Percentiles rank a stretch among this genome's conserved stretches.
Conservation (phyloP, 2,113 vertebrate species). For the Tragelaphus buxtoni region DNA sequence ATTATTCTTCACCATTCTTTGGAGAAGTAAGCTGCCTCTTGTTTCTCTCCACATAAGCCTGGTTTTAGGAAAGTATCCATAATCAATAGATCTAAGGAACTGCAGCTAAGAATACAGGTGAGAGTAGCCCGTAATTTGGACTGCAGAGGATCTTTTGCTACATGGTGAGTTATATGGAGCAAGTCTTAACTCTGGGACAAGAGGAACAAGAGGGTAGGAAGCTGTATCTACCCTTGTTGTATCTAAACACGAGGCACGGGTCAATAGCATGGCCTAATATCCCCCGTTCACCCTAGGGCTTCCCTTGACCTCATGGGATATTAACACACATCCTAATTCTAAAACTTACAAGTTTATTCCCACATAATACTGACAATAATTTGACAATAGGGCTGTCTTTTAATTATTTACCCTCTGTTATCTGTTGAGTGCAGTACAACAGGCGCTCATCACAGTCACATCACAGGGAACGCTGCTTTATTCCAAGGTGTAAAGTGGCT, state of each 20-base stretch:
- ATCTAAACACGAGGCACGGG: not conserved
- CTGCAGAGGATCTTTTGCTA: not conserved
- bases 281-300: not conserved
- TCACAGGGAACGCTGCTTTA: not conserved
- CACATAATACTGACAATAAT: not conserved
- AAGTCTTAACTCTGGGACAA: not conserved
- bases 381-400: not conserved
- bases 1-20: not conserved
- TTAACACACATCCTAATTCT: not conserved
- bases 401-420: not conserved
- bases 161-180: not conserved
- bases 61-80: not conserved
- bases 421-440: not conserved
- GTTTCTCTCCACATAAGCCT: not conserved
- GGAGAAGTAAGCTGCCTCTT: not conserved
- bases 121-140: not conserved
- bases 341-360: not conserved
- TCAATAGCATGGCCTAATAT: not conserved
- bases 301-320: not conserved
- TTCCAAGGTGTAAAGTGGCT: not conserved
- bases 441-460: not conserved
- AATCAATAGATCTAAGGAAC: not conserved
- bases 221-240: fast-evolving
- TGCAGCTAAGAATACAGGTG: not conserved
- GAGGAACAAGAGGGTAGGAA: not conserved